Percentiles rank a stretch among this genome's conserved stretches.
Evolutionary conservation across 1,140 invertebrate species (phyloP).

Genomic region (Heliconius hewitsoni): DNA sequence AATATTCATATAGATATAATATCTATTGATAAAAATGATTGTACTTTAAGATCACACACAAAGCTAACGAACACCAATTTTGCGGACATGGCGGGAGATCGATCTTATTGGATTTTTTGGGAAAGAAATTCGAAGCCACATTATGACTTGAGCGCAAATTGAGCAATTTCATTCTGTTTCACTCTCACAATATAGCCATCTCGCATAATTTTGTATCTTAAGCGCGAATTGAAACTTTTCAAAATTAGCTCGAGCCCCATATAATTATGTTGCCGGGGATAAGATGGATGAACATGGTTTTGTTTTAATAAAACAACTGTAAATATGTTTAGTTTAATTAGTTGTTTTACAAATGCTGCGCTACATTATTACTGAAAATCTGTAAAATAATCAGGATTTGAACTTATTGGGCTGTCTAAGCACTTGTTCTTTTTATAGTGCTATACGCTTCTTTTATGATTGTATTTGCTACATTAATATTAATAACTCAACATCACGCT

Average conservation of each 20-base stretch:
- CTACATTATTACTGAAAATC: no score
- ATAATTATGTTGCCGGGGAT: slow-evolving; percentile 37
- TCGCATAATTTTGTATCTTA: slow-evolving; percentile 55
- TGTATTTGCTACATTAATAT: no score
- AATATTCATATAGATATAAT: no score
- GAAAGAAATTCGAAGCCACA: slow-evolving; percentile 70
- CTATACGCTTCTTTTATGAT: no score
- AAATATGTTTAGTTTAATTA: not conserved
- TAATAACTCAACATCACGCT: no score
- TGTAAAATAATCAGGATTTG: not conserved
- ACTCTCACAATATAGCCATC: slow-evolving; percentile 58
- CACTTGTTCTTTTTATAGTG: no score
- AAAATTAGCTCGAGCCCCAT: slow-evolving; percentile 28
- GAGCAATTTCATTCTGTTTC: slow-evolving; percentile 71
- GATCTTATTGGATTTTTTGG: slow-evolving; percentile 80
- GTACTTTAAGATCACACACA: not conserved
- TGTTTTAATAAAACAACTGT: not conserved
- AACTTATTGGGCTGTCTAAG: not conserved
- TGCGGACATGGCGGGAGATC: slow-evolving; percentile 77
- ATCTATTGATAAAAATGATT: no score
- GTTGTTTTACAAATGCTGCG: not conserved
- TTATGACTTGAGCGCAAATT: slow-evolving; percentile 74
- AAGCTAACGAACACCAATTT: slow-evolving; percentile 65
- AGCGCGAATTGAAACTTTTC: slow-evolving; percentile 52
- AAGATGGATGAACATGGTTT: slow-evolving; percentile 8